Conservation (phyloP, 2,797 vertebrate species). For the Pagetopsis macropterus region DNA sequence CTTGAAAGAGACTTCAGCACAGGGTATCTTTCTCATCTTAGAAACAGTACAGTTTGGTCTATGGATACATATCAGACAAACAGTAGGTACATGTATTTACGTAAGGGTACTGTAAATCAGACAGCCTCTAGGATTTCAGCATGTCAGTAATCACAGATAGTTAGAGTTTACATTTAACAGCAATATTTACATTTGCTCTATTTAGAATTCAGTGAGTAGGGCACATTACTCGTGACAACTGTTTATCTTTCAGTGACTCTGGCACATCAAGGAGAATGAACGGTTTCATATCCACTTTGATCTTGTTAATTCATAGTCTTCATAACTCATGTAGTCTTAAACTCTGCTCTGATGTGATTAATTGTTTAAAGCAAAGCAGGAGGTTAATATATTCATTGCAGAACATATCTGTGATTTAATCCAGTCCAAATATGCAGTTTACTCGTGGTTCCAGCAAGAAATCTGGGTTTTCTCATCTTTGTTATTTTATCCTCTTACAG, state of each 20-base stretch:
- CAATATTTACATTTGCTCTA: slow-evolving; percentile 60
- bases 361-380: slow-evolving; percentile 23
- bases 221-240: slow-evolving; percentile 46
- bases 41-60: slow-evolving; percentile 37
- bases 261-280: slow-evolving; percentile 44
- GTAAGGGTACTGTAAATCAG: slow-evolving; percentile 56
- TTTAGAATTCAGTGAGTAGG: slow-evolving; percentile 49
- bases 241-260: slow-evolving; percentile 57
- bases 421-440: slow-evolving; percentile 15
- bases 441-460: slow-evolving; percentile 1
- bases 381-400: slow-evolving; percentile 30
- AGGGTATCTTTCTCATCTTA: slow-evolving; percentile 27
- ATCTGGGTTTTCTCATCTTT: slow-evolving; percentile 9
- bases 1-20: slow-evolving; percentile 8
- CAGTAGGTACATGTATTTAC: slow-evolving; percentile 56
- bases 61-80: slow-evolving; percentile 42
- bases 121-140: slow-evolving; percentile 36
- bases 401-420: slow-evolving; percentile 33
- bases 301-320: slow-evolving; percentile 37
- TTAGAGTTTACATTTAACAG: slow-evolving; percentile 60
- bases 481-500: slow-evolving; percentile 7
- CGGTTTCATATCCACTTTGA: slow-evolving; percentile 47
- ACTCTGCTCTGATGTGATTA: slow-evolving; percentile 34
- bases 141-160: slow-evolving; percentile 47
- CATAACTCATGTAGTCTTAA: slow-evolving; percentile 16